A percentile compares a stretch with the other conserved stretches of the same genome.
These are phyloP conservation scores for Larimichthys polyactis DNA, from an alignment of 2,113 vertebrate species.

Conservation along the genomic window DNA sequence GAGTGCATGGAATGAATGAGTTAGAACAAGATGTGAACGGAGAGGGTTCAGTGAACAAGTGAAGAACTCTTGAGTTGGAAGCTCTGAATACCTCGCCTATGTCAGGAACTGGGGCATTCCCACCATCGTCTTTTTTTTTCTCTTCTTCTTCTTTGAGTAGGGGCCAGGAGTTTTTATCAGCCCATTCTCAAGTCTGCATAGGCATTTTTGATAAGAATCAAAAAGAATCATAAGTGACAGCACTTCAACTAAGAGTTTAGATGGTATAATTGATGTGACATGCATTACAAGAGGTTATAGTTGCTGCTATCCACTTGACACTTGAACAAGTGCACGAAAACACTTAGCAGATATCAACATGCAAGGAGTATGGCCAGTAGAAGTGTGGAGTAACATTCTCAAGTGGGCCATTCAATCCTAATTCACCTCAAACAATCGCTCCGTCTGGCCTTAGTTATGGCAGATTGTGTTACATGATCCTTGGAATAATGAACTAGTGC, in stretches of 20 bases:
- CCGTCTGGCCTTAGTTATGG: conserved; percentile 65
- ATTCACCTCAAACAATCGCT: conserved; percentile 60
- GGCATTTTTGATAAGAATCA: conserved; percentile 18
- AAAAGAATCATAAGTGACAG: conserved; percentile 5
- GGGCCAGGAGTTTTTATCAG: conserved; percentile 8
- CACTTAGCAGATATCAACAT: conserved; percentile 31
- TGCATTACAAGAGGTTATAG: background rate
- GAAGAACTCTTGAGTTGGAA: conserved; percentile 47
- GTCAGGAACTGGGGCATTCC: conserved; percentile 34
- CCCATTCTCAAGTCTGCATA: background rate
- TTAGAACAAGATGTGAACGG: conserved; percentile 11
- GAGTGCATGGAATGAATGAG: background rate
- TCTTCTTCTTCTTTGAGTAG: background rate
- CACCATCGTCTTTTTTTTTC: conserved; percentile 12
- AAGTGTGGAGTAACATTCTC: conserved; percentile 53
- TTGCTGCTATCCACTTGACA: background rate
- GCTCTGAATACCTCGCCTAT: conserved; percentile 31
- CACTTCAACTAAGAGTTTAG: background rate
- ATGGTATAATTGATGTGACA: conserved; percentile 5
- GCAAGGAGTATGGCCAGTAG: conserved; percentile 8
- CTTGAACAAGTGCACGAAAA: conserved; percentile 16
- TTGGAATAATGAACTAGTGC: conserved; percentile 69
- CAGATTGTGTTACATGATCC: conserved; percentile 72
- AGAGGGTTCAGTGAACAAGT: conserved; percentile 27
- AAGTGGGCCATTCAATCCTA: conserved; percentile 60